Conservation (phyloP, 2,797 vertebrate genomes). For the Neoniphon sammara region DNA sequence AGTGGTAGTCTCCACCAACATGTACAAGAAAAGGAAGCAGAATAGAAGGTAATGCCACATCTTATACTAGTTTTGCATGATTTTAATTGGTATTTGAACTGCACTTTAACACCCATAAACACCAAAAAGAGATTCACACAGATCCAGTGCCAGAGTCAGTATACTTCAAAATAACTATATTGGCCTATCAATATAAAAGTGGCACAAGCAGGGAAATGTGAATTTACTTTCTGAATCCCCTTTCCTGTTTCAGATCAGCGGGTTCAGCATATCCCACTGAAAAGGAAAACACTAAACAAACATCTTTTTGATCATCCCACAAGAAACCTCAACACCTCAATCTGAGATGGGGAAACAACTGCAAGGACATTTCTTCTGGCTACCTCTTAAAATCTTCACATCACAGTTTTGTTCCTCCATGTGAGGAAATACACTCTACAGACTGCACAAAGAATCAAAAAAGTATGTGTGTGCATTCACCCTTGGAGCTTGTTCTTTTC, state of each 20-base stretch:
- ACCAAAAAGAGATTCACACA: background rate
- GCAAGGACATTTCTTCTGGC: background rate
- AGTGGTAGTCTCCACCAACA: background rate
- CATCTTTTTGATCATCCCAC: constrained; percentile 58
- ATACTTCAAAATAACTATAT: no score
- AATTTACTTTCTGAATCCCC: background rate
- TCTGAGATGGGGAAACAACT: background rate
- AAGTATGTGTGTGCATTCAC: no score
- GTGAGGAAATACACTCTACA: background rate
- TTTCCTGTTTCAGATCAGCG: constrained; percentile 60
- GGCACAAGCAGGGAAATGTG: no score
- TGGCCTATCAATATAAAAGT: no score
- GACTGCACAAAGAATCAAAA: background rate
- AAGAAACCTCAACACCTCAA: background rate
- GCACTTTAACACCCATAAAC: background rate
- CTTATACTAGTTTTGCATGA: background rate
- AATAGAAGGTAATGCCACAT: constrained; percentile 43
- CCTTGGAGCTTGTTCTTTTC: background rate
- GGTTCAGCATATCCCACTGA: background rate
- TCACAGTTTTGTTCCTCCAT: background rate
- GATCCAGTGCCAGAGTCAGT: no score
- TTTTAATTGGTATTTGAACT: background rate
- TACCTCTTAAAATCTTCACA: background rate
- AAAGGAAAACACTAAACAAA: constrained; percentile 27
- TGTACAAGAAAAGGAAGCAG: constrained; percentile 38